Base-by-base conservation (phyloP, 1,140 invertebrate species). In the Drosophila saltans region DNA sequence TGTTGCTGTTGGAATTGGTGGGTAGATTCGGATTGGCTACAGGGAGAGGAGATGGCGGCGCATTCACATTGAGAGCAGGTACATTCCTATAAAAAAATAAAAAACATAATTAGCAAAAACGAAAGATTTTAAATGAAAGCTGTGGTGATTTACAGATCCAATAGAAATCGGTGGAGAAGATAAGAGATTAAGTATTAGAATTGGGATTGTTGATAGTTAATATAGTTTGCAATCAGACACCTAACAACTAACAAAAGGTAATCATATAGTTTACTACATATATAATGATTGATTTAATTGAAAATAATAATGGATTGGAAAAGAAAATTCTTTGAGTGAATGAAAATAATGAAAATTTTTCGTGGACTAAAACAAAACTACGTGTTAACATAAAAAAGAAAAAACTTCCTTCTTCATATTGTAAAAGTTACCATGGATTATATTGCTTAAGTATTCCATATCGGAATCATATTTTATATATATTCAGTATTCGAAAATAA, bases 31-130 rank as follows among this genome's bases (percentile, higher is more conserved):
- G 69, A 65, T 79, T 88, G 67, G 62, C 58, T 28, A 71, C 55
- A 40, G 76, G 76, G 55, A 81, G 52, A 30, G 66, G 66, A 16
- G 83, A 66, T 28, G 69, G 52, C 40, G 80, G 48, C 55, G 71
- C 75, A 39, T 81, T 86, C 33, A 79, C 45, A 60, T 80, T 86
- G 3, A 77, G 59, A 36, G 76, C 71, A 55, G 77, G 73, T 52
- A 66, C 72, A 56, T 73, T 59, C 72, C 83, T 88, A 69, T 4
- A 88, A 89, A 43, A 11, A 62, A 30, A 59, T n/a, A 10, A 8
- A 5, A 0, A 0, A 16, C 16, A 16, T 16, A 2, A 74, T 88
- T 43, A 88, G 52, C 57, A 30, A 45, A 7, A 8, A 0, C 6
- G 10, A 9, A 40, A 43, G 1, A n/a, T 8, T 1, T 33, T 1